phyloP scores from a whole-genome alignment of 2,113 vertebrate genomes.

The Antennarius striatus region DNA sequence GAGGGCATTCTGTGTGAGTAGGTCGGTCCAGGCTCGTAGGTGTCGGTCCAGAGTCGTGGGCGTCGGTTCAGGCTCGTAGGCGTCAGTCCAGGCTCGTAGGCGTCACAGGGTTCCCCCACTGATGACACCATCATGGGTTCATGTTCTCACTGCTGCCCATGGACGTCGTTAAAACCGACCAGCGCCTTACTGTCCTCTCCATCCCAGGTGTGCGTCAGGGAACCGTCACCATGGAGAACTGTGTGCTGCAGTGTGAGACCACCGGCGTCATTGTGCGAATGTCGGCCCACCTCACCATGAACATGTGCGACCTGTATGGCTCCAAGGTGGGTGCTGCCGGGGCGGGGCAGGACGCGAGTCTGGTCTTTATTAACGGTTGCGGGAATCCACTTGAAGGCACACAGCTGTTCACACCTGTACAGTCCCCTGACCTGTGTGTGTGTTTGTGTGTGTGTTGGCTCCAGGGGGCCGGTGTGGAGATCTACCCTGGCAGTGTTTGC shows the following conservation, averaged over 20 bases:
- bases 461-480: slow-evolving; percentile 93
- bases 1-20: slow-evolving; percentile 96
- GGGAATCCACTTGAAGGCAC: no score
- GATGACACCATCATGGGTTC: no score
- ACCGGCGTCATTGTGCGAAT: slow-evolving; percentile 90
- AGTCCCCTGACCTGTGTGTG: neutral
- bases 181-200: neutral
- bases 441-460: neutral
- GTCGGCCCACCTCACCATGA: slow-evolving; percentile 89
- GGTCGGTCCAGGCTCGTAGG: neutral
- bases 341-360: fast-evolving
- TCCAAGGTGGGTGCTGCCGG: slow-evolving; percentile 83
- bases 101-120: neutral
- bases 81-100: no score
- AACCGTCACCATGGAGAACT: slow-evolving; percentile 88
- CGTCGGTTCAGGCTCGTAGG: no score
- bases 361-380: no score
- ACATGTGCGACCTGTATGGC: slow-evolving; percentile 93
- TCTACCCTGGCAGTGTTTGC: slow-evolving; percentile 91
- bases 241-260: slow-evolving; percentile 94
- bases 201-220: slow-evolving; percentile 87
- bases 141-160: no score
- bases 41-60: no score
- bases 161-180: no score
- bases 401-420: no score